A percentile compares a stretch with the other conserved stretches of the same genome.
Evolutionary conservation across 2,888 invertebrate genomes (phyloP).

Genomic region (Apoda limacodes): DNA sequence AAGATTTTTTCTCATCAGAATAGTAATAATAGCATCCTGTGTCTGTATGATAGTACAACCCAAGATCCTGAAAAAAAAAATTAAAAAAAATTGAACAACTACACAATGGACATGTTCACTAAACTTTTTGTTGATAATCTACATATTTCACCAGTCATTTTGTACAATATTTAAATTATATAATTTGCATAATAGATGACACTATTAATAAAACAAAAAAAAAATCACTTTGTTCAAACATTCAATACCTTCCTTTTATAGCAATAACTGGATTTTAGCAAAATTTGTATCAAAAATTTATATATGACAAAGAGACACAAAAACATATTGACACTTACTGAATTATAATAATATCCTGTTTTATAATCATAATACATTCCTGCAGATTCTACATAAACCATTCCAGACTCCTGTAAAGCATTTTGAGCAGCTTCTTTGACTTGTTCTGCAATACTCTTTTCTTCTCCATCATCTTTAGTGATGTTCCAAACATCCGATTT

Average conservation of each 20-base stretch:
- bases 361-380: slow-evolving; percentile 91
- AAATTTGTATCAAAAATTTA: slow-evolving; percentile 2
- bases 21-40: slow-evolving; percentile 87
- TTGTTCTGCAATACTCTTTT: slow-evolving; percentile 75
- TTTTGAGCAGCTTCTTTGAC: slow-evolving; percentile 82
- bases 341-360: slow-evolving; percentile 91
- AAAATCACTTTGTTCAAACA: slow-evolving; percentile 3
- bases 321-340: slow-evolving; percentile 66
- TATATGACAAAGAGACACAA: no score
- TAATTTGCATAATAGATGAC: neutral
- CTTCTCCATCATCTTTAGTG: slow-evolving; percentile 27
- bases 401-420: slow-evolving; percentile 79
- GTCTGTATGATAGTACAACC: slow-evolving; percentile 90
- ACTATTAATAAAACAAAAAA: slow-evolving; percentile 11
- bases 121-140: no score
- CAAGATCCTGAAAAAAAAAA: slow-evolving; percentile 82
- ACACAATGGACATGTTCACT: no score
- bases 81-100: no score
- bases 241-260: no score
- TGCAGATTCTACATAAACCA: slow-evolving; percentile 87
- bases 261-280: neutral
- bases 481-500: slow-evolving; percentile 32
- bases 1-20: slow-evolving; percentile 79
- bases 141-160: no score
- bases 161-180: no score